Base-by-base conservation (phyloP, 53 echinoderm and acorn worm genomes). In the Mesocentrotus franciscanus region DNA sequence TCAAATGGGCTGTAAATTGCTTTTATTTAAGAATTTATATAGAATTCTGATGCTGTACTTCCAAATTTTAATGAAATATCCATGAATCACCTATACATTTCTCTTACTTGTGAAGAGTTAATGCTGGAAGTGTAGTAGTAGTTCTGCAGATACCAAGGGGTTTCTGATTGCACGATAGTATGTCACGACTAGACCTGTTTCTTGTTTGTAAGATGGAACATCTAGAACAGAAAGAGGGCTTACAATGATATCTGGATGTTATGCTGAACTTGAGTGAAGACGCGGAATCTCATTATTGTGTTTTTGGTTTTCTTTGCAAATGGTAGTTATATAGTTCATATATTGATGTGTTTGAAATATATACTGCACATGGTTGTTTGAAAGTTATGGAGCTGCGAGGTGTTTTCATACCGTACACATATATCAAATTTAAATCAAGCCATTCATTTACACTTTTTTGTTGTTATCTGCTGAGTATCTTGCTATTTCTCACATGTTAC, bases 291-390 rank as follows among this genome's bases (percentile, higher is more conserved):
- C 24, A 18, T 24, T 22, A 68, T 32, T 76, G 15, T 30, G 33
- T 33, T 29, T 33, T 76, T 12, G 12, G 68, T 68, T 68, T 75
- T 75, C 29, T 11, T 30, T 75, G 11, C 75, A 10, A 75, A 29
- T 75, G 9, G 4, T 76, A 32, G 13, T 76, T 32, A 33, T 32
- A 68, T 68, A 24, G 24, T 68, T 68, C 4, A 1, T 26, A 24
- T 74, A 74, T 74, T 30, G 74, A 74, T 74, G 2, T 81, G 42
- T 79, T 64, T 79, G 79, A 79, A 79, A 79, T 79, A 20, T 79
- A 79, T 35, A 39, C 32, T 79, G 81, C 18, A 81, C 81, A 39
- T 81, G 8, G 81, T 81, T 81, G 81, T 81, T 81, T 12, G 20
- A 1, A 12, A 42, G 20, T 39, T 39, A 33, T 7, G 16, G 9